phyloP scores from a whole-genome alignment of 2,113 vertebrate genomes.

The Hiodon alosoides region DNA sequence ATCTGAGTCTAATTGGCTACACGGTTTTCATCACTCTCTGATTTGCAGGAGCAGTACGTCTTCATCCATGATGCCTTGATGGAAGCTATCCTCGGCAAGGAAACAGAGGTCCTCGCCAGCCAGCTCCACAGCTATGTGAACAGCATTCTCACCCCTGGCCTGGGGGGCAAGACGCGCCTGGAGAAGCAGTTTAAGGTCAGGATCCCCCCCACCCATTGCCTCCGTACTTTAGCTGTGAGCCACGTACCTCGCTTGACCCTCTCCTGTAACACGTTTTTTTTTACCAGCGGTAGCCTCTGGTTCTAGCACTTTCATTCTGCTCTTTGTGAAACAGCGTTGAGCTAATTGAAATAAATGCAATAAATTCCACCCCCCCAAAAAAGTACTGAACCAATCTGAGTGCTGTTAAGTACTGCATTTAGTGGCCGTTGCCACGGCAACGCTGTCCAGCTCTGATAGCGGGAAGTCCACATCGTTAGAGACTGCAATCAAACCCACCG shows the following conservation, averaged over 20 bases:
- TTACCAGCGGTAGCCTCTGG: neutral
- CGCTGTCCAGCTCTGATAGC: neutral
- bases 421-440: slow-evolving; percentile 17
- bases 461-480: neutral
- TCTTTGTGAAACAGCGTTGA: slow-evolving; percentile 15
- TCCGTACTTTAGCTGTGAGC: neutral
- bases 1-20: no score
- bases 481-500: slow-evolving; percentile 1
- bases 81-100: slow-evolving; percentile 87
- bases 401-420: slow-evolving; percentile 26
- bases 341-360: slow-evolving; percentile 6
- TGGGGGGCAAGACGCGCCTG: slow-evolving; percentile 73
- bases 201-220: neutral
- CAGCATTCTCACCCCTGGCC: slow-evolving; percentile 78
- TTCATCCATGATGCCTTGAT: slow-evolving; percentile 92
- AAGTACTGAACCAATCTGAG: neutral
- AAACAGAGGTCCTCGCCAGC: slow-evolving; percentile 78
- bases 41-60: slow-evolving; percentile 85
- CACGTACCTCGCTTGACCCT: neutral
- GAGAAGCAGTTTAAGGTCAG: slow-evolving; percentile 90
- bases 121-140: slow-evolving; percentile 86
- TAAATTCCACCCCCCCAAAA: slow-evolving; percentile 12
- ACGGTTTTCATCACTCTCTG: neutral
- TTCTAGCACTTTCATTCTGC: neutral
- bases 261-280: neutral